These are phyloP conservation scores for Tanaodytes sp. DNA, from an alignment of 2,888 invertebrate species.

Conservation along the genomic window DNA sequence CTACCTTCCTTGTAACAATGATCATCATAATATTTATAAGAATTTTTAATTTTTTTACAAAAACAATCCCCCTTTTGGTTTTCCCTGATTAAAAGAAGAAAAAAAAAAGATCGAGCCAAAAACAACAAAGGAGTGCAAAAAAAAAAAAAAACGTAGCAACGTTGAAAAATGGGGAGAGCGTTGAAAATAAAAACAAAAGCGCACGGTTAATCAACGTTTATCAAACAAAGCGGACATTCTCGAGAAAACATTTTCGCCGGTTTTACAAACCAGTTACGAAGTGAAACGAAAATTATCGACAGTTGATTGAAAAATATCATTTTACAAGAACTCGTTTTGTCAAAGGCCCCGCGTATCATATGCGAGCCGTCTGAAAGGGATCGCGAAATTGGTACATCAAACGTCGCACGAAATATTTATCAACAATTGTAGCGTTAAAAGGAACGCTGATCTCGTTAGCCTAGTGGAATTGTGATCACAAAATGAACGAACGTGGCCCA, in stretches of 20 bases:
- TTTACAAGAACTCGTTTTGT: slow-evolving; percentile 49
- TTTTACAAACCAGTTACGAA: slow-evolving; percentile 47
- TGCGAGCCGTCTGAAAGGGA: slow-evolving; percentile 43
- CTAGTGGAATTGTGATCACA: slow-evolving; percentile 33
- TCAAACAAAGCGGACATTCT: slow-evolving; percentile 47
- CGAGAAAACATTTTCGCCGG: slow-evolving; percentile 49
- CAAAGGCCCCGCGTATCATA: slow-evolving; percentile 33
- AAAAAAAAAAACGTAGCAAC: slow-evolving; percentile 22
- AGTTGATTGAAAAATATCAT: slow-evolving; percentile 53
- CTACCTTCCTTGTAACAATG: too few relatives aligned
- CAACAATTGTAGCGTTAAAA: slow-evolving; percentile 43
- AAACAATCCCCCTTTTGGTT: too few relatives aligned
- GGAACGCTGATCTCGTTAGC: slow-evolving; percentile 41
- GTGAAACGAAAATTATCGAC: slow-evolving; percentile 49
- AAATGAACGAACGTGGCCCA: slow-evolving; percentile 2
- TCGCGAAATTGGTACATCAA: slow-evolving; percentile 48
- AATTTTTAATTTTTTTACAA: too few relatives aligned
- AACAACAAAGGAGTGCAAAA: too few relatives aligned
- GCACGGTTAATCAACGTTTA: slow-evolving; percentile 51
- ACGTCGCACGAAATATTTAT: slow-evolving; percentile 50
- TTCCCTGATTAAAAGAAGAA: too few relatives aligned
- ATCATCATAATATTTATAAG: too few relatives aligned
- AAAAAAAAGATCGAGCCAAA: too few relatives aligned
- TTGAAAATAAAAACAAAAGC: slow-evolving; percentile 38
- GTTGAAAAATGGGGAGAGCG: slow-evolving; percentile 39